Evolutionary conservation across 2,888 invertebrate genomes (phyloP).

Genomic region (Kryphioiulus occultus): DNA sequence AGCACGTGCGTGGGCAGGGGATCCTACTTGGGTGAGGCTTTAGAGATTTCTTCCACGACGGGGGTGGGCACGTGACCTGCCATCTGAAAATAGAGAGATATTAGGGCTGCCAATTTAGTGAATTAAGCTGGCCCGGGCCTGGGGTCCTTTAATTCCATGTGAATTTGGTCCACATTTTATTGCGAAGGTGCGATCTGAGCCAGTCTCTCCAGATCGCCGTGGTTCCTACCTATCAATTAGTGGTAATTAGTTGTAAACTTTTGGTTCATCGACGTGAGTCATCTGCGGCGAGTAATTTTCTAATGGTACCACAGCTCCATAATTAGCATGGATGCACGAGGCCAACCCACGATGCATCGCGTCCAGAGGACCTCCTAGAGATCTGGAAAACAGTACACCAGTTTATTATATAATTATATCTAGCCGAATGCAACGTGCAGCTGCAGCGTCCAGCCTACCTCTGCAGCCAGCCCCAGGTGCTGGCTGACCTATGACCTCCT

Average conservation of each 20-base stretch:
- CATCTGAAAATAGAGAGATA: not conserved
- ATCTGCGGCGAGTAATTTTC: slow-evolving; percentile 36
- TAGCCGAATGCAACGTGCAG: not conserved
- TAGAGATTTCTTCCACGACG: not conserved
- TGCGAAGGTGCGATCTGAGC: slow-evolving; percentile 33
- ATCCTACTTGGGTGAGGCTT: slow-evolving; percentile 9
- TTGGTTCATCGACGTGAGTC: slow-evolving; percentile 26
- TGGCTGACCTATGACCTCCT: not conserved
- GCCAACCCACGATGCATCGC: slow-evolving; percentile 3
- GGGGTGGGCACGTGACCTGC: slow-evolving; percentile 6
- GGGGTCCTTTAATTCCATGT: not conserved
- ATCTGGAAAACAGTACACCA: slow-evolving; percentile 15
- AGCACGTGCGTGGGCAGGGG: not conserved
- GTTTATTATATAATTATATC: slow-evolving; percentile 35
- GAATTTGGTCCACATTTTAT: not conserved
- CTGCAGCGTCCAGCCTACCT: not conserved
- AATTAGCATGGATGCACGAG: slow-evolving; percentile 39
- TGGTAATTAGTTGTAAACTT: slow-evolving; percentile 42
- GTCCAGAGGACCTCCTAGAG: not conserved
- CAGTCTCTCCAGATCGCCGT: not conserved
- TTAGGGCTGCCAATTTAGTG: not conserved
- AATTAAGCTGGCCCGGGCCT: not conserved
- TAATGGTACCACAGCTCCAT: slow-evolving; percentile 36
- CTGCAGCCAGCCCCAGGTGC: not conserved
- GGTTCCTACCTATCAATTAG: slow-evolving; percentile 42